These are phyloP conservation scores for Gallinago stenura DNA, from an alignment of 2,797 vertebrate species.

Conservation along the genomic window DNA sequence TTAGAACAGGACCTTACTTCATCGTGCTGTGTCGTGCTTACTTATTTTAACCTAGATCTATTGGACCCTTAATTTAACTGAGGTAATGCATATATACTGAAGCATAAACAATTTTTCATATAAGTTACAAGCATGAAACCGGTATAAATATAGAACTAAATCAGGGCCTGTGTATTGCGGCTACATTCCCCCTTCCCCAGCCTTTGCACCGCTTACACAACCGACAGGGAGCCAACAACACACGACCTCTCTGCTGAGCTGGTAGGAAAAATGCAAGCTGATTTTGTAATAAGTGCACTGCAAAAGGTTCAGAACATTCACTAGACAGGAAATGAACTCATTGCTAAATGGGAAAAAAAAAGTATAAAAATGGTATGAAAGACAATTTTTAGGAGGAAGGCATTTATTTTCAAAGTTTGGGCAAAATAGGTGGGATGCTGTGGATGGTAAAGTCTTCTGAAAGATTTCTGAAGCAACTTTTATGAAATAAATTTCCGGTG, in stretches of 20 bases:
- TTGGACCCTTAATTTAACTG: neutral
- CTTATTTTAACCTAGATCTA: neutral
- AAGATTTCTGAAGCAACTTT: neutral
- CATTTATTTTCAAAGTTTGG: neutral
- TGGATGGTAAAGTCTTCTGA: neutral
- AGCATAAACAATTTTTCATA: neutral
- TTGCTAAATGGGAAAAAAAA: neutral
- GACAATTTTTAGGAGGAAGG: neutral
- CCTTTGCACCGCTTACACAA: neutral
- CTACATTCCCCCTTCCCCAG: neutral
- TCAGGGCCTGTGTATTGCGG: neutral
- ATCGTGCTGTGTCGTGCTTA: neutral
- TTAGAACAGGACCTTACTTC: neutral
- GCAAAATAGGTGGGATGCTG: rapidly evolving
- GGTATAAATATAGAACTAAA: neutral
- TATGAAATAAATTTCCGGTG: neutral
- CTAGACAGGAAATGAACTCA: neutral
- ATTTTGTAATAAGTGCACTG: rapidly evolving
- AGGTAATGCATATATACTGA: neutral
- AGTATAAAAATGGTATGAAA: neutral
- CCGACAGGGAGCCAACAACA: neutral
- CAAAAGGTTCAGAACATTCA: neutral
- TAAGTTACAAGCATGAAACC: neutral
- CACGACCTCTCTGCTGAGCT: neutral
- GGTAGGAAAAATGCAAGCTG: neutral